Evolutionary conservation across 2,797 vertebrate genomes (phyloP).

Genomic region (Anolis apletophallus): DNA sequence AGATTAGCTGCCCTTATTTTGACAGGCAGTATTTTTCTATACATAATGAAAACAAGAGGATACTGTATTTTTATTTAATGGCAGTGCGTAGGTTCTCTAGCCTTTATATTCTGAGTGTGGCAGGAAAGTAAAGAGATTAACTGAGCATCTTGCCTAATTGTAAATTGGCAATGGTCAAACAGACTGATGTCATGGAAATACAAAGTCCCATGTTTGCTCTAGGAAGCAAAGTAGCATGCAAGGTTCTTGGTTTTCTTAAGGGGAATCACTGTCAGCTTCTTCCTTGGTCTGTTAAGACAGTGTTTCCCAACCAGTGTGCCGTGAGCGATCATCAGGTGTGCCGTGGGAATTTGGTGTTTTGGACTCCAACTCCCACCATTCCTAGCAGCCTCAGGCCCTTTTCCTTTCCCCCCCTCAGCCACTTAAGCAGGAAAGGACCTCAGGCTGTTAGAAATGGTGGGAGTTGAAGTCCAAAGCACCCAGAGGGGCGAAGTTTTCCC

Average conservation of each 20-base stretch:
- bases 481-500: too few species aligned
- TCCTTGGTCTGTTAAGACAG: background rate
- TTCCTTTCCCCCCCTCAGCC: too few species aligned
- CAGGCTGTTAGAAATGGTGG: too few species aligned
- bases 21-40: background rate
- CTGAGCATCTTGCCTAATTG: background rate
- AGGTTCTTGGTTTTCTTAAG: background rate
- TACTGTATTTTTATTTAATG: background rate
- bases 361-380: too few species aligned
- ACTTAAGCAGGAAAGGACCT: too few species aligned
- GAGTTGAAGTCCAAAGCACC: too few species aligned
- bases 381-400: too few species aligned
- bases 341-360: too few species aligned
- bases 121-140: background rate
- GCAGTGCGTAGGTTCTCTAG: background rate
- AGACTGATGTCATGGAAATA: background rate
- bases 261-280: background rate
- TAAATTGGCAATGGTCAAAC: background rate
- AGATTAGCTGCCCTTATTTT: background rate
- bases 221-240: background rate
- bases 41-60: background rate
- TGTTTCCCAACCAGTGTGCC: too few species aligned
- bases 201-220: background rate
- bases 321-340: too few species aligned
- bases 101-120: constrained; percentile 27